A percentile compares a stretch with the other conserved stretches of the same genome.
Evolutionary conservation across 2,888 invertebrate genomes (phyloP).

Genomic region (Yponomeuta cagnagella): DNA sequence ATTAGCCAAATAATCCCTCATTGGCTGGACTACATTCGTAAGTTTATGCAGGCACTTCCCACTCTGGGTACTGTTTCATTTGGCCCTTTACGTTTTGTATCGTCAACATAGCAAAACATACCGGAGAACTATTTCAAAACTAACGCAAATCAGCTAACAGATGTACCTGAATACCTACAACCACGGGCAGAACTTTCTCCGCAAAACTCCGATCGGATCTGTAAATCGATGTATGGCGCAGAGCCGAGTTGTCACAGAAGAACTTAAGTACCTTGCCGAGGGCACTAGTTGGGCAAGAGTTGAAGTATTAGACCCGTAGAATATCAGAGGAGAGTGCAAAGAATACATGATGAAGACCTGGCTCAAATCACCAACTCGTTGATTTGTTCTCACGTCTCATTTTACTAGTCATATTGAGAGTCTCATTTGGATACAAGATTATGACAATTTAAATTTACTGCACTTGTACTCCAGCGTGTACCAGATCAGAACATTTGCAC

Average conservation of each 20-base stretch:
- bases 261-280: neutral
- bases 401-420: no score
- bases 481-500: neutral
- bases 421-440: no score
- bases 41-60: neutral
- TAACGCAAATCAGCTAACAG: neutral
- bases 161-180: neutral
- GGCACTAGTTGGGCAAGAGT: no score
- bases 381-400: no score
- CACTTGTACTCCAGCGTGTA: no score
- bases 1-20: neutral
- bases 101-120: neutral
- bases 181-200: slow-evolving; percentile 5
- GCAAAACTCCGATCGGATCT: slow-evolving; percentile 5
- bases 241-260: neutral
- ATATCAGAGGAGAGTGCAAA: no score
- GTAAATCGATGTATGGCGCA: neutral
- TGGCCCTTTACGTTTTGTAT: neutral
- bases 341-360: no score
- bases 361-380: no score
- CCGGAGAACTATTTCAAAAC: neutral
- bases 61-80: neutral
- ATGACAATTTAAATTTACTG: no score
- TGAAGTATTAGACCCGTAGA: no score
- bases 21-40: neutral